A percentile compares a stretch with the other conserved stretches of the same genome.
Conservation (phyloP, 2,113 vertebrate species). For the Colaptes auratus region DNA sequence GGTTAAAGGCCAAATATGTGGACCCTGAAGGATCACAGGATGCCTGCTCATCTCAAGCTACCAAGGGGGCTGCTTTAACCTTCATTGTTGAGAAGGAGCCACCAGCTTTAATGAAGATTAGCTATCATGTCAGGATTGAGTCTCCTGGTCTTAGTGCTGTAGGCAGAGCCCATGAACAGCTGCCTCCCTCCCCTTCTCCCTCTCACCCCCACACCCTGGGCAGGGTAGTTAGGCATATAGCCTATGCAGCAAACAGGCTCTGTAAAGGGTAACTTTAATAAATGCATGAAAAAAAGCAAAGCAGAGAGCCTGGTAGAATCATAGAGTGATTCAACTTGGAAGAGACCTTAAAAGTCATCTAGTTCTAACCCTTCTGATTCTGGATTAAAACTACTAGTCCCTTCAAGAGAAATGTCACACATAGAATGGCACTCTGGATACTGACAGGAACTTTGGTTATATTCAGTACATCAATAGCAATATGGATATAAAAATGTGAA, state of each 20-base stretch:
- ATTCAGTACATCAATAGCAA: neutral
- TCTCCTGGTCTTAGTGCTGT: neutral
- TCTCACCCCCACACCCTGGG: too few species aligned
- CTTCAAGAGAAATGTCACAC: rapidly evolving
- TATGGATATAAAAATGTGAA: neutral
- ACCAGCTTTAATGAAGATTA: conserved; percentile 59
- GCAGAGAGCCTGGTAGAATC: neutral
- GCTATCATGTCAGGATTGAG: conserved; percentile 32
- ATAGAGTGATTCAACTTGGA: too few species aligned
- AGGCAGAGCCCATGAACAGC: conserved; percentile 20
- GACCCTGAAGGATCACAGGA: neutral
- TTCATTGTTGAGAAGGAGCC: conserved; percentile 37
- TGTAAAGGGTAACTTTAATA: neutral
- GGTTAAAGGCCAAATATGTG: conserved; percentile 58
- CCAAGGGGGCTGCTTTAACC: neutral
- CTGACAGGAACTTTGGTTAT: neutral
- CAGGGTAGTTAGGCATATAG: neutral
- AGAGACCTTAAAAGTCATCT: too few species aligned
- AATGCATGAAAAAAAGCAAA: neutral
- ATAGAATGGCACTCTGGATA: rapidly evolving
- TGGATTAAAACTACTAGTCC: neutral
- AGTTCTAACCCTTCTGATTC: neutral
- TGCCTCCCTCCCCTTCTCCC: neutral
- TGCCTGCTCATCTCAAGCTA: neutral
- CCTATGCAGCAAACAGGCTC: neutral